These are phyloP conservation scores for Eupithecia subfuscata DNA, from an alignment of 2,888 invertebrate genomes.

Conservation along the genomic window DNA sequence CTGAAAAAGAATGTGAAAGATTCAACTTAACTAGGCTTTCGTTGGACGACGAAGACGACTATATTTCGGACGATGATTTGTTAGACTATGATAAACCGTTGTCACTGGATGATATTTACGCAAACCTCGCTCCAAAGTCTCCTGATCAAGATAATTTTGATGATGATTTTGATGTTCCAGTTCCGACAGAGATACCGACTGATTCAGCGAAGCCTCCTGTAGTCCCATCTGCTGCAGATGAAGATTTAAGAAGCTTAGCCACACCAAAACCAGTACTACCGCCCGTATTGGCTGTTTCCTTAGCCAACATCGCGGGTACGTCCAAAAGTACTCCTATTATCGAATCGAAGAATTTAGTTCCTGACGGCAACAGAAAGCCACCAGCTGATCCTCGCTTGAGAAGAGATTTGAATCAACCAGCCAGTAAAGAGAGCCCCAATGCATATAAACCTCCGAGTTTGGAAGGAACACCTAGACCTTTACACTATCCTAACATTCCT, in stretches of 20 bases:
- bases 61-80: constrained; percentile 62
- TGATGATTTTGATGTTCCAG: constrained; percentile 53
- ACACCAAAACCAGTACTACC: constrained; percentile 22
- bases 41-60: constrained; percentile 59
- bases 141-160: constrained; percentile 65
- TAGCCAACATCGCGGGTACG: constrained; percentile 22
- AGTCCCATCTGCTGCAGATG: constrained; percentile 55
- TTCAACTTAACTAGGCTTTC: constrained; percentile 69
- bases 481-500: constrained; percentile 45
- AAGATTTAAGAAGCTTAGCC: constrained; percentile 68
- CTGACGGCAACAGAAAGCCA: constrained; percentile 38
- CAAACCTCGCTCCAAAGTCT: constrained; percentile 71
- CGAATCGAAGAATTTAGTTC: constrained; percentile 42
- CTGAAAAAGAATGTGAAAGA: constrained; percentile 79
- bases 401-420: constrained; percentile 54
- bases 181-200: constrained; percentile 65
- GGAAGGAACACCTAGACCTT: constrained; percentile 50
- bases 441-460: constrained; percentile 39
- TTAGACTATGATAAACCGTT: constrained; percentile 45
- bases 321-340: constrained; percentile 21
- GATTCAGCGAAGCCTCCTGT: constrained; percentile 64
- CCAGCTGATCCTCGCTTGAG: constrained; percentile 64
- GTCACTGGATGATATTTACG: constrained; percentile 57
- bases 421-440: constrained; percentile 47
- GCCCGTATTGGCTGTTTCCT: not conserved